Base-by-base conservation (phyloP, 2,113 vertebrate genomes). In the Dromas ardeola region DNA sequence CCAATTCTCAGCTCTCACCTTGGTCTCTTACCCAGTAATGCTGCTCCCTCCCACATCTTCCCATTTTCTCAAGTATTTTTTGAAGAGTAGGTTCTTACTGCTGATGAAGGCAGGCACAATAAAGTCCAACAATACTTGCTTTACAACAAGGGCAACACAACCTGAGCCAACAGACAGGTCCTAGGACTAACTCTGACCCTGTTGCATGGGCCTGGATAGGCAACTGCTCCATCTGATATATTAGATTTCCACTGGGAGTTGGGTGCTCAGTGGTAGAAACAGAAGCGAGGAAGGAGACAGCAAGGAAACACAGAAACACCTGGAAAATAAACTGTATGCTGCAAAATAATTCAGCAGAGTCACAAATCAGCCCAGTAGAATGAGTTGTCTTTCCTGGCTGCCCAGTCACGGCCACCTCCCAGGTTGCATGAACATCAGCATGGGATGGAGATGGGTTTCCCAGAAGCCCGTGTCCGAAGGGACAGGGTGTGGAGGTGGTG, bases 301-400 rank as follows among this genome's bases (percentile, higher is more conserved):
- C 19, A 53, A 59, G 9, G 7, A 77, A 10, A 30, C 25, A 20
- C 15, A 67, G 32, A 43, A 89, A 67, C 52, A 84, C 69, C 32
- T 55, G 25, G 65, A 81, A 74, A 91, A 66, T 2, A 50, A 94
- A 47, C 6, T 4, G 19, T 26, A 63, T 47, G 20, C 47, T 71
- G n/a, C 32, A 89, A 81, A 96, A 84, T 38, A 65, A 71, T 9
- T 67, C 13, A 45, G 15, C 34, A 5, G 80, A 83, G 23, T 74
- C 65, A 82, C 66, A 61, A 45, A 52, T 13, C 36, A 93, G 11
- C 23, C 47, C 56, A 59, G 65, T 1, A 65, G 53, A 55, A 94
- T 79, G 69, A 96, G 73, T 36, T 19, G 81, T 84, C 81, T 91
- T 89, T 96, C 86, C 77, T 81, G 86, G 52, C 84, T 91, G 65